Evolutionary conservation across 1,140 invertebrate species (phyloP), one percentile per base, ranked within the genome.

Genomic region (Asobara japonica): DNA sequence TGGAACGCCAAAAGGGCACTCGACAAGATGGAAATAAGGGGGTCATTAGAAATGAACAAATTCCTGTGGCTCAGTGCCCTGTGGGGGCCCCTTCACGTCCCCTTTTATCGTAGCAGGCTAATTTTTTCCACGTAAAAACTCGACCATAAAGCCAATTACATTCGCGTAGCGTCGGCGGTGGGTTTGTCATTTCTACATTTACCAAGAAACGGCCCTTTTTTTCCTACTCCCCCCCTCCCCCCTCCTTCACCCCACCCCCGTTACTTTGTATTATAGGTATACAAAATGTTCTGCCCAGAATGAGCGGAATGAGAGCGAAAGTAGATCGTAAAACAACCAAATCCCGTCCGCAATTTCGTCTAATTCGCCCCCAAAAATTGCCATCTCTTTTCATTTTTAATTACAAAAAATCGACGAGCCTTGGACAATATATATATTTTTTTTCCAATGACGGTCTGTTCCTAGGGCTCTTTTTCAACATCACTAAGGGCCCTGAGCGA

Each of bases 71-170:
- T 64, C 29, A 41, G 31, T 48, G 10, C 51, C 20, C 31, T 48
- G 51, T 48, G 36, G 41, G 31, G 27, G 29, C 45, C 33, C 56
- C 56, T 7, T 64, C 41, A 41, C 48, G 64, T 62, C 70, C 41
- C 64, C 64, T 72, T 66, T 72, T 66, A 72, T 66, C 70, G 70
- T 72, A 16, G 60, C 45, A 72, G 48, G 70, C 70, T 72, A 72
- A 72, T 72, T 72, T 65, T 78, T 81, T 83, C 76, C 74, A 76
- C 76, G 78, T 82, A 83, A 83, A 82, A 62, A 62, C 60, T 75
- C 78, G 71, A 74, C 79, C 77, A 77, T 82, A 79, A 82, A 82
- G 71, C 64, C 74, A 81, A 82, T 82, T 81, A 78, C 70, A 69
- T 71, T 66, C 25, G 68, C 76, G 72, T 69, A 64, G 18, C 48